Percentiles rank a stretch among this genome's conserved stretches.
Conservation (phyloP, 2,888 invertebrate genomes). For the Hypomecis atomaria region DNA sequence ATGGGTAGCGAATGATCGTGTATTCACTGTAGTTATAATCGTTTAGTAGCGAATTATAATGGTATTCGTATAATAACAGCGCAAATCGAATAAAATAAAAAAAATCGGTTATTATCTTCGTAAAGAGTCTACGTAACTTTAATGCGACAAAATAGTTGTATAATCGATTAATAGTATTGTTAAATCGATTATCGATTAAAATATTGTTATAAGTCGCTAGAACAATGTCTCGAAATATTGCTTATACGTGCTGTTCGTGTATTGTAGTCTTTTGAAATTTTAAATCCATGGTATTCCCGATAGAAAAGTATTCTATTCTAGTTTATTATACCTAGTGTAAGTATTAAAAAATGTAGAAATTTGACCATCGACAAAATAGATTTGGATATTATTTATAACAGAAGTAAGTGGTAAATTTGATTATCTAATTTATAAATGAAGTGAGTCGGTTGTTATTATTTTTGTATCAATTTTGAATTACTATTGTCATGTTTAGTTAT, state of each 20-base stretch:
- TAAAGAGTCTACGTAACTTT: conserved; percentile 31
- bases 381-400: conserved; percentile 42
- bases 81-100: conserved; percentile 17
- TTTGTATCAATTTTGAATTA: conserved; percentile 49
- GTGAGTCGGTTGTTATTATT: conserved; percentile 40
- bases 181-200: background rate
- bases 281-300: conserved; percentile 26
- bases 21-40: conserved; percentile 15
- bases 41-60: conserved; percentile 21
- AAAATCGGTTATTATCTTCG: conserved; percentile 31
- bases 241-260: conserved; percentile 31
- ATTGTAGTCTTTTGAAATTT: conserved; percentile 23
- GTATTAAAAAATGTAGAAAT: conserved; percentile 21
- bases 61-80: conserved; percentile 24
- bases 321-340: conserved; percentile 12
- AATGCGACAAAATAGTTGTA: conserved; percentile 1
- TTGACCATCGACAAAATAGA: conserved; percentile 36
- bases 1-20: conserved; percentile 3
- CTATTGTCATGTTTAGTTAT: conserved; percentile 52
- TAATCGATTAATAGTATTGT: too few species aligned
- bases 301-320: conserved; percentile 25
- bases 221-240: conserved; percentile 24
- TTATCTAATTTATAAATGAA: conserved; percentile 34
- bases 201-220: conserved; percentile 15
- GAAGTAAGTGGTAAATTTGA: conserved; percentile 36